Evolutionary conservation across 2,888 invertebrate species (phyloP), one percentile per base, ranked within the genome.

Genomic region (Nymphalis c-album): DNA sequence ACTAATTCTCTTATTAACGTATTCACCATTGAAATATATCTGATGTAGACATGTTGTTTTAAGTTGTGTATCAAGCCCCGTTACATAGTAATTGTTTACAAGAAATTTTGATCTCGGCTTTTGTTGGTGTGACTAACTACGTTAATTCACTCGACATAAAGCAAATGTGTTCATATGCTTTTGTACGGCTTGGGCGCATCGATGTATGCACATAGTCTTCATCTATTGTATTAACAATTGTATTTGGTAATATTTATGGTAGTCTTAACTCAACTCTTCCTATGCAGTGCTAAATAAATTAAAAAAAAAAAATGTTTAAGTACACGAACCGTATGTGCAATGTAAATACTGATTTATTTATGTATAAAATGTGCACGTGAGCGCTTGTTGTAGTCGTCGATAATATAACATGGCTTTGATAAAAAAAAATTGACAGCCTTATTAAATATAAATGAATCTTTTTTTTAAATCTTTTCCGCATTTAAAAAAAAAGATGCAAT

Each of bases 311-410:
- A 72, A 70, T 63, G 67, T 73, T 73, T 73, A 71, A 65, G 67
- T 76, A 79, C 75, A 79, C 74, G 77, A 75, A 72, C 77, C 78
- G 74, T 81, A 80, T 81, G 85, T 86, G 83, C 81, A 83, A 80
- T 87, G 86, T 87, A 86, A 82, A 85, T 86, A 85, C 75, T 74
- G 76, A 78, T 71, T 80, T 78, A 78, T 78, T 80, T 81, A 80
- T 81, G 71, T 73, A 75, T 75, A 73, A 73, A 69, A 73, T 65
- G 60, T 45, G 45, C 47, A 64, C 61, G 50, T 63, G 64, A 63
- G 70, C 67, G 71, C 70, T 71, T 70, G 67, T 70, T 63, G 61
- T 69, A 47, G 48, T 51, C 57, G 40, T 40, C 18, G 57, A 57
- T 57, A 55, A 58, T 57, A 13, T 50, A 51, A 62, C 35, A 50